Conservation (phyloP, 2,888 invertebrate genomes). For the Stenolophus ochropezus region DNA sequence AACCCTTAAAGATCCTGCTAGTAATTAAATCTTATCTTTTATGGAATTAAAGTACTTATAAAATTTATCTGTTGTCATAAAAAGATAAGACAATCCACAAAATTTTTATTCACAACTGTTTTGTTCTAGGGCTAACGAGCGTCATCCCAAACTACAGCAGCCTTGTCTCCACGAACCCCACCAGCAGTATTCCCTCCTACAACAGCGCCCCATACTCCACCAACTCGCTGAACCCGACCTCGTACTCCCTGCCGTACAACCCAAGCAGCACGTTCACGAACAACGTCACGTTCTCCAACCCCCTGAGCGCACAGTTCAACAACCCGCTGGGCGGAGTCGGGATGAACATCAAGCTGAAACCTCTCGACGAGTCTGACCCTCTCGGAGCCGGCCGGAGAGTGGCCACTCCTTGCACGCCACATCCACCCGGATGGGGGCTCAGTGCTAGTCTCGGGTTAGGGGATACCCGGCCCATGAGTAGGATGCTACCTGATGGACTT, state of each 20-base stretch:
- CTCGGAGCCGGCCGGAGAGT: conserved; percentile 73
- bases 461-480: conserved; percentile 65
- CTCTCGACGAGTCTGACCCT: conserved; percentile 81
- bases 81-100: conserved; percentile 62
- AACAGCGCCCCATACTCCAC: conserved; percentile 74
- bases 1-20: too few relatives aligned
- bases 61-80: background rate
- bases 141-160: conserved; percentile 74
- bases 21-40: background rate
- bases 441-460: conserved; percentile 65
- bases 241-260: conserved; percentile 71
- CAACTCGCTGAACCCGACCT: conserved; percentile 71
- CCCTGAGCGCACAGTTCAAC: conserved; percentile 77
- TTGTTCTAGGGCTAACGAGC: conserved; percentile 64
- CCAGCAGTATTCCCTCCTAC: conserved; percentile 71
- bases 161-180: conserved; percentile 68
- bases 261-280: conserved; percentile 70
- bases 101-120: conserved; percentile 1
- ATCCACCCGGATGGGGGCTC: conserved; percentile 68
- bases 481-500: conserved; percentile 71
- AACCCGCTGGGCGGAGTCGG: conserved; percentile 75
- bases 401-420: conserved; percentile 72
- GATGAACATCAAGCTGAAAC: conserved; percentile 82
- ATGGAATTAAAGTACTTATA: background rate
- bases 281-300: conserved; percentile 80